Evolutionary conservation across 1,140 invertebrate genomes (phyloP).

Genomic region (Chrysomallon squamiferum): DNA sequence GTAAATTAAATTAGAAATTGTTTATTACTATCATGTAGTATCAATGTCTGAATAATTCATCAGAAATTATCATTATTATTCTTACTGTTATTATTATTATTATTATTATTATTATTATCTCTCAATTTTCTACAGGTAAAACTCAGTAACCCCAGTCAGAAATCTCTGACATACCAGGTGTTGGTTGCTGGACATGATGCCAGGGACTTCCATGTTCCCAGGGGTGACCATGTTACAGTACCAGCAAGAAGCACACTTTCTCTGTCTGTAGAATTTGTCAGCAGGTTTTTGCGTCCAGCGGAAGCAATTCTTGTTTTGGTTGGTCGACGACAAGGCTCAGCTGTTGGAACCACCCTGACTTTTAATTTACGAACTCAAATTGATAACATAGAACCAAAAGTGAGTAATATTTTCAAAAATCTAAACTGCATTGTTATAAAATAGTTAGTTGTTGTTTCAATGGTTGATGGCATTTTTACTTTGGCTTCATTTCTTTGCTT

Average conservation of each 20-base stretch:
- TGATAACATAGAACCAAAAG: conserved; percentile 58
- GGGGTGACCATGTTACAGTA: conserved; percentile 51
- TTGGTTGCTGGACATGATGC: conserved; percentile 60
- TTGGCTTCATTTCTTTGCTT: no score
- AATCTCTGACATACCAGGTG: conserved; percentile 55
- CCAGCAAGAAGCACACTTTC: conserved; percentile 46
- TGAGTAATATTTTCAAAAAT: conserved; percentile 23
- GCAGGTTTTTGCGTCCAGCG: conserved; percentile 57
- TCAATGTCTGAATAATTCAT: no score
- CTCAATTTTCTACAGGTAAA: conserved; percentile 50
- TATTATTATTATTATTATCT: not conserved
- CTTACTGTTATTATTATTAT: no score
- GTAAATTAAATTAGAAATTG: no score
- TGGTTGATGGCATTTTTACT: no score
- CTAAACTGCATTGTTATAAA: no score
- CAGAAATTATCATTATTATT: no score
- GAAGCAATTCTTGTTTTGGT: conserved; percentile 59
- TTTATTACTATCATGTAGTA: no score
- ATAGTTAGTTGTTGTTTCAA: no score
- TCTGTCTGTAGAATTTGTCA: conserved; percentile 60
- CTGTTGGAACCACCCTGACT: conserved; percentile 54
- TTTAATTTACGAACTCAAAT: conserved; percentile 58
- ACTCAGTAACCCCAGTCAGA: conserved; percentile 59
- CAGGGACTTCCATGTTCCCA: conserved; percentile 55
- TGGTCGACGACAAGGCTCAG: conserved; percentile 53